Conservation (phyloP, 53 echinoderm and acorn worm genomes). For the Temnopleurus reevesii region DNA sequence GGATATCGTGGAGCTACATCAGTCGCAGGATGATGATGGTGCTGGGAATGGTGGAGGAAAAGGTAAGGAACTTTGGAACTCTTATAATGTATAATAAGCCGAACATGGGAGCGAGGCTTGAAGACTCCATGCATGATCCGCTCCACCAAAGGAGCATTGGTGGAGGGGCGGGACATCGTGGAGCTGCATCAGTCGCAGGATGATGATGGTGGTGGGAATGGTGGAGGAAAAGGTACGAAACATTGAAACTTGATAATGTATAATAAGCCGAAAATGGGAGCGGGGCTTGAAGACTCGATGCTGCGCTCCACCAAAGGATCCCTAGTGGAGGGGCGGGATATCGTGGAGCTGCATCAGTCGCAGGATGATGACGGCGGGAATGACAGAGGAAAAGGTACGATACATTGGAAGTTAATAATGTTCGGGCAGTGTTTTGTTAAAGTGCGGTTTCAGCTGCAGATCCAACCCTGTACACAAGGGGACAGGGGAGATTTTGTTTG, state of each 20-base stretch:
- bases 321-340: conserved; percentile 39
- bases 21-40: not conserved
- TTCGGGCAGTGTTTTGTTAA: no score
- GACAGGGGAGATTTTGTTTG: no score
- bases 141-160: conserved; percentile 13
- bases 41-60: not conserved
- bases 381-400: conserved; percentile 10
- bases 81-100: no score
- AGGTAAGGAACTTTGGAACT: not conserved
- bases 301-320: conserved; percentile 19
- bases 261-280: conserved; percentile 79
- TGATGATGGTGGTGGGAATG: no score
- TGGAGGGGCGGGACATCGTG: conserved; percentile 40
- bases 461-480: no score
- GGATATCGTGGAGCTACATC: conserved; percentile 42
- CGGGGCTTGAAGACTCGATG: conserved; percentile 57
- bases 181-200: conserved; percentile 6
- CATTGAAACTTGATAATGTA: no score
- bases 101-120: conserved; percentile 63
- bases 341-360: conserved; percentile 24
- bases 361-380: not conserved
- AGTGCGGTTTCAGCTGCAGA: no score
- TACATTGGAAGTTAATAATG: no score
- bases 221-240: no score
- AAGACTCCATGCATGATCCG: conserved; percentile 17